Base-by-base conservation (phyloP, 2,888 invertebrate species). In the Patella caerulea region DNA sequence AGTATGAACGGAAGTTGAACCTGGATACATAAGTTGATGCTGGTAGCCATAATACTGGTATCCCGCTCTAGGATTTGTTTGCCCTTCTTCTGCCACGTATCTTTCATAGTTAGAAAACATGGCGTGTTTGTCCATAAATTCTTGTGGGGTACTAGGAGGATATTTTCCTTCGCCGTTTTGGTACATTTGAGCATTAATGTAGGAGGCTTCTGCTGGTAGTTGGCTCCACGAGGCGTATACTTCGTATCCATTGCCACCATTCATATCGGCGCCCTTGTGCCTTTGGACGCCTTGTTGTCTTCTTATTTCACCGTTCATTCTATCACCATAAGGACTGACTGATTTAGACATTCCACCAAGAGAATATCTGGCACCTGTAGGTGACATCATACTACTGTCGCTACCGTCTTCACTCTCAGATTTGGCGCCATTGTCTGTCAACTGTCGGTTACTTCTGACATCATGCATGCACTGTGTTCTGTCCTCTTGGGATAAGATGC, bases 401-500 rank as follows among this genome's bases (percentile, higher is more conserved):
- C 79, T 24, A 77, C 78, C 54, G 73, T 73, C 74, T 78, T 81
- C 72, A 83, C 77, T 76, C 81, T 82, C 73, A 77, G 79, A 19
- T 15, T 7, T 59, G 4, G 59, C 17, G 45, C 55, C 74, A 65
- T 19, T 65, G 4, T 65, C 65, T 11, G 19, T 19, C 19, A 65
- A 24, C 12, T 65, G 65, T 11, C 45, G 55, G 19, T 55, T 69
- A 11, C 72, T 56, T 53, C 72, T 53, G 1, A 76, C 55, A 17
- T 76, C 74, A 55, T 77, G 71, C 71, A 82, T 76, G 56, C 84
- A 85, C 76, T 83, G 81, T 0, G 81, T 80, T 2, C 78, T 79
- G 54, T 86, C 85, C n/a, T 84, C 80, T 4, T 79, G 78, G 2
- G 85, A 81, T n/a, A 88, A 77, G 11, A 85, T 65, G 69, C 78